Conservation (phyloP, 2,797 vertebrate species). For the Microhierax caerulescens region DNA sequence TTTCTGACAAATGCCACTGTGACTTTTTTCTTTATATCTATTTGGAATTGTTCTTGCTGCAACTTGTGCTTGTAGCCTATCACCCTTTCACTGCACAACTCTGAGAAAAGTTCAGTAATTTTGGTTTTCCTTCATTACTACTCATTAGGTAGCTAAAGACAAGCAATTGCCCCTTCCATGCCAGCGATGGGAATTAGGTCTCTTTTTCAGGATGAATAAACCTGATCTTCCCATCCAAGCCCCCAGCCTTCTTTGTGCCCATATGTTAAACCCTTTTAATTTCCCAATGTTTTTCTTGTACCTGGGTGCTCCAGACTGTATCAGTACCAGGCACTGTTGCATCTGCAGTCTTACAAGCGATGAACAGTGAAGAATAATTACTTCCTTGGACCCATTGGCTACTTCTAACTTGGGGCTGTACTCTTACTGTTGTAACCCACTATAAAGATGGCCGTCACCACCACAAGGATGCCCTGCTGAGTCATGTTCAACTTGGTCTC, state of each 20-base stretch:
- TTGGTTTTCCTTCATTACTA: not conserved
- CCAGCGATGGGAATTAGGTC: not conserved
- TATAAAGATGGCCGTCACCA: not conserved
- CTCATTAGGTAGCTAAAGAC: not conserved
- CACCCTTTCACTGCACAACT: not conserved
- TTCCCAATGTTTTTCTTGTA: not conserved
- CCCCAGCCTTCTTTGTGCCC: not conserved
- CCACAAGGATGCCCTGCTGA: not conserved
- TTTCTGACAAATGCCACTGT: not conserved
- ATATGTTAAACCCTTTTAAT: not conserved
- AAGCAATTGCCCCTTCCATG: not conserved
- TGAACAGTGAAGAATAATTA: not conserved
- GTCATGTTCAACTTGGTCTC: not conserved
- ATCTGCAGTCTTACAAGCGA: not conserved
- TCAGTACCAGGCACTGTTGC: not conserved
- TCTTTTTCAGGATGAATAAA: not conserved
- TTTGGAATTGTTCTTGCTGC: not conserved
- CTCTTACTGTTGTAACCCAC: not conserved
- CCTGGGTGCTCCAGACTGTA: not conserved
- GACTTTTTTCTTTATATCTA: not conserved
- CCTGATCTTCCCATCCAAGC: accelerated
- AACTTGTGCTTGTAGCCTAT: not conserved
- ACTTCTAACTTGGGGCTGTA: accelerated
- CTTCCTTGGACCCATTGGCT: not conserved
- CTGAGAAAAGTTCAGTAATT: not conserved